Conservation (phyloP, 2,888 invertebrate species). For the Hymenopus coronatus region DNA sequence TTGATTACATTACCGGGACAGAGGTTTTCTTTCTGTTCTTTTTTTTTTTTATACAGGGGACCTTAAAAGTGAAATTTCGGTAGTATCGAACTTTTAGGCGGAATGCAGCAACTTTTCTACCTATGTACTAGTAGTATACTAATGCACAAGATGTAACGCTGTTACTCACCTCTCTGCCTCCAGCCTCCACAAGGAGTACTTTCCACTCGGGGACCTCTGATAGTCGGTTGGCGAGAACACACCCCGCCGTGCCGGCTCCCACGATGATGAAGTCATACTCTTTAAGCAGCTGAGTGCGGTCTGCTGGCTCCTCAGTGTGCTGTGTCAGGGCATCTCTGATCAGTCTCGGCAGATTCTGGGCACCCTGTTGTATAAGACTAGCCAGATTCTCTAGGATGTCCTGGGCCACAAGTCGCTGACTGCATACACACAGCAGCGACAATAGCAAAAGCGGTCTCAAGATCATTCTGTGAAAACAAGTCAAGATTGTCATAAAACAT, state of each 20-base stretch:
- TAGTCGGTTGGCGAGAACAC: conserved; percentile 48
- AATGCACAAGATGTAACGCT: too few relatives aligned
- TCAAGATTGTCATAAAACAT: too few relatives aligned
- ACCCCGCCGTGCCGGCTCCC: conserved; percentile 50
- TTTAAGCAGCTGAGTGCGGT: conserved; percentile 47
- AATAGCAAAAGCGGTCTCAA: not conserved
- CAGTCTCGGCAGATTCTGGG: not conserved
- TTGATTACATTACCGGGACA: too few relatives aligned
- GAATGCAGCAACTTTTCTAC: too few relatives aligned
- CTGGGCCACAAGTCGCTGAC: not conserved
- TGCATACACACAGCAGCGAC: not conserved
- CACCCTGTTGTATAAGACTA: not conserved
- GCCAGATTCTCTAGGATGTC: not conserved
- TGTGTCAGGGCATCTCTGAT: conserved; percentile 29
- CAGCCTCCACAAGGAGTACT: conserved; percentile 71
- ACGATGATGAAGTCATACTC: conserved; percentile 49
- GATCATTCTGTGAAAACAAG: not conserved
- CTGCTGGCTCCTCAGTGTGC: conserved; percentile 55
- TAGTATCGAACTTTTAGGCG: too few relatives aligned
- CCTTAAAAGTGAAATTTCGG: too few relatives aligned
- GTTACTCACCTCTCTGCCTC: conserved; percentile 53
- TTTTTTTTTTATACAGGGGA: too few relatives aligned
- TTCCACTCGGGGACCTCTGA: conserved; percentile 59
- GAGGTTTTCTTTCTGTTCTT: too few relatives aligned
- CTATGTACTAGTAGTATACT: too few relatives aligned